Evolutionary conservation across 2,888 invertebrate species (phyloP), one percentile per base, ranked within the genome.

Genomic region (Nymphalis urticae): DNA sequence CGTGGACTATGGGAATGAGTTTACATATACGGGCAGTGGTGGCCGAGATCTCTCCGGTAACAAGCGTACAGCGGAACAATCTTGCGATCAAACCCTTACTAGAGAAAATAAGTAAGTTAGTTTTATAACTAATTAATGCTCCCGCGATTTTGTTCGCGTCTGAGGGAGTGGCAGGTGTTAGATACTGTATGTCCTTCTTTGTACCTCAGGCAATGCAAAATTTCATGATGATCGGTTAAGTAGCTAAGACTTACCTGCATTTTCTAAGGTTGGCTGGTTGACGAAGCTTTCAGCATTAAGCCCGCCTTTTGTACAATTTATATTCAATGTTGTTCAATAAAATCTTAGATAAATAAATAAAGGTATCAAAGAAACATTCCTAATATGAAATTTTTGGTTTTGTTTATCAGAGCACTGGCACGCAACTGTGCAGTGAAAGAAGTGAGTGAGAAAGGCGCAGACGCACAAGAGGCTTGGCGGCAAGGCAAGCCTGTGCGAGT

Each of bases 1-100:
- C 82, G 92, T 95, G 21, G 97, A 97, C 82, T 88, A 96, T 73
- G 97, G 97, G 0, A 94, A 95, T 61, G 95, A 96, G 83, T 97
- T 97, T 83, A 94, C 95, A 2, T 97, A 97, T 84, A 97, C 97
- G 0, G 97, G 97, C 36, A 96, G 96, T 76, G 97, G 97, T 8
- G 97, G 97, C 0, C 91, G 97, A 9, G 96, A 97, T 85, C 89
- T 97, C 1, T 96, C 96, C 1, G 97, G 97, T 4, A 97, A 97
- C 83, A 97, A 97, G 82, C 92, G 97, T 53, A 96, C 96, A 0
- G 96, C 95, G 0, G 95, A 94, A 63, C 97, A 97, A 82, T 96
- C 96, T 69, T 95, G 94, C 80, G 96, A 97, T 82, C 97, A 97
- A 83, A 94, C 90, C 1, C 93, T 97, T 6, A 96, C 95, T 0